Evolutionary conservation across 2,797 vertebrate species (phyloP), one percentile per base, ranked within the genome.

Genomic region (Rachycentron canadum): DNA sequence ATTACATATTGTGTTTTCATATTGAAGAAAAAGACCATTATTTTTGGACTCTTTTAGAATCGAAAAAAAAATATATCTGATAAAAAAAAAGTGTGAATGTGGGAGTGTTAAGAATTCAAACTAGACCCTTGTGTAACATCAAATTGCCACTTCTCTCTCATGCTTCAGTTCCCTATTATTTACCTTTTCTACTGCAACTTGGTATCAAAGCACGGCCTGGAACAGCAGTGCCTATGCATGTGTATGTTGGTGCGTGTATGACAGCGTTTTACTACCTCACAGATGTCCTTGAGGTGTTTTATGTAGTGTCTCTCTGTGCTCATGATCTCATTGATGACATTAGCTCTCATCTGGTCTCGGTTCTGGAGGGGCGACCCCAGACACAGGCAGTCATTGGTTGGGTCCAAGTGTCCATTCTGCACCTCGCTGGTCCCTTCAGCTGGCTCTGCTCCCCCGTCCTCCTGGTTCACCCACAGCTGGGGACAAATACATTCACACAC

Each of bases 271-370:
- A 45, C 49, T 92, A 98, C 97, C 96, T 99, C 98, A 5, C 97
- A 99, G 88, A 99, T 99, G 91, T 99, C 97, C 93, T 97, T 98
- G 90, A 99, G 96, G 91, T 99, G 98, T 89, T 98, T 99, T 93
- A 99, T 98, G 91, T 97, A 99, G 93, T 98, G 97, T 82, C 97
- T 96, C 91, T 99, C 98, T 25, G 98, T 99, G 95, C 97, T 98
- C 97, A 99, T 99, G 90, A 99, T 99, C 93, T 99, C 98, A 73
- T 99, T 98, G 94, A 99, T 98, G 94, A 99, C 98, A n/a, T 99
- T 99, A 74, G 98, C 97, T 90, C 98, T 97, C 98, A 99, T 99
- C 94, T 99, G 97, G 94, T 99, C 97, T n/a, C 98, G 95, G 95
- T 99, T 98, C 94, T 99, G 98, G 49, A 97, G 95, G 58, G 97